phyloP scores from a whole-genome alignment of 2,113 vertebrate species.

The Solea solea region DNA sequence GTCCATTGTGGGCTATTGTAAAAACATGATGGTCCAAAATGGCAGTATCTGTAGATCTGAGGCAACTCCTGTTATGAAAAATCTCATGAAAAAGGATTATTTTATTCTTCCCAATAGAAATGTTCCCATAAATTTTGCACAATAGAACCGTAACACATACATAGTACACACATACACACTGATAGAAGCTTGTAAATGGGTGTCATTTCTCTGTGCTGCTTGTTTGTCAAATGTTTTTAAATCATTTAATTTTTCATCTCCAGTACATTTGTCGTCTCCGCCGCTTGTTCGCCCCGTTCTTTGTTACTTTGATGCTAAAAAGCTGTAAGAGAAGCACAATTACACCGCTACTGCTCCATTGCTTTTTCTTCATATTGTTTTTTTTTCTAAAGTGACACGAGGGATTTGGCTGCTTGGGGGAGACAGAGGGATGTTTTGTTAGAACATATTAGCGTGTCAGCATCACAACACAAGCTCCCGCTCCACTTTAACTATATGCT shows the following conservation, averaged over 20 bases:
- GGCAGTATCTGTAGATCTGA: no score
- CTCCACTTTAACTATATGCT: neutral
- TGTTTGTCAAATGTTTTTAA: neutral
- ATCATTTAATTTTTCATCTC: neutral
- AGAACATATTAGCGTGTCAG: conserved; percentile 2
- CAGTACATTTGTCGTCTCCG: neutral
- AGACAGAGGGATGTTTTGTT: conserved; percentile 31
- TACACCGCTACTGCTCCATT: neutral
- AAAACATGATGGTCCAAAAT: no score
- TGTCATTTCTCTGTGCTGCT: neutral
- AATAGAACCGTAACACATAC: no score
- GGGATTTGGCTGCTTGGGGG: conserved; percentile 30
- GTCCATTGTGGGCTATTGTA: no score
- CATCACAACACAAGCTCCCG: conserved; percentile 5
- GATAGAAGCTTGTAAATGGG: neutral
- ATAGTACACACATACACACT: no score
- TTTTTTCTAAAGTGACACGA: conserved; percentile 7
- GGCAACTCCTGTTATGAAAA: no score
- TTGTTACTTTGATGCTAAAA: neutral
- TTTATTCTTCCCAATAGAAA: no score
- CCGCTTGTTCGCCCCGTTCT: neutral
- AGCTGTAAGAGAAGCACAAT: conserved; percentile 11
- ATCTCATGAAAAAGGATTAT: no score
- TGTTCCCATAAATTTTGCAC: no score
- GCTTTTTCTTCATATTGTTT: neutral